Evolutionary conservation across 2,888 invertebrate species (phyloP), one percentile per base, ranked within the genome.

Genomic region (Amphipoea oculea): DNA sequence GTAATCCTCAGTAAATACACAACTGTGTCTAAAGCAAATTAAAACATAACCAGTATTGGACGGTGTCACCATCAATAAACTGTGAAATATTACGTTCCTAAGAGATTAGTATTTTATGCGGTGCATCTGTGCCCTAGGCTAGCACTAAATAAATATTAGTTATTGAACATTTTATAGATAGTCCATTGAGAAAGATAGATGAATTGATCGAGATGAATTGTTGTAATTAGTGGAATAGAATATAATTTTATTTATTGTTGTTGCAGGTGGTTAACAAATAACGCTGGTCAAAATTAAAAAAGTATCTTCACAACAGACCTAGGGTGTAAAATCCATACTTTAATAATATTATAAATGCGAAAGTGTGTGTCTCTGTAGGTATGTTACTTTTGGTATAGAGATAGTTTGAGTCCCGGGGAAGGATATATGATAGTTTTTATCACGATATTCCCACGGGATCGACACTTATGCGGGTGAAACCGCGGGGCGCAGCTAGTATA

Each of bases 41-140:
- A 82, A 81, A 83, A 48, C 40, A 4, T 62, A 73, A 82, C 75
- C 36, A 70, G 76, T 73, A 78, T 71, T 48, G 75, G 71, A 78
- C 78, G 63, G 73, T 89, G 88, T 82, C 88, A 57, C 29, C 65
- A 67, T 79, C 83, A 79, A 87, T 88, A 82, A 76, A 67, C 62
- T 65, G 29, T 88, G 88, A 88, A 82, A 88, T 89, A 88, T 88
- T 88, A 57, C 80, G 11, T 12, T 54, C 40, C 40, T 76, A 74
- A 76, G 89, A 87, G 88, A 89, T 89, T 89, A 89, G 65, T 75
- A 73, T 70, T 74, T 76, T 67, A 40, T 76, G 57, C 9, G 11
- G 45, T 77, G 85, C 89, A 87, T 79, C 87, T 88, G 78, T 65
- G 71, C 69, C 79, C 67, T 40, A 20, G 67, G 51, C 81, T 54